Conservation (phyloP, 2,797 vertebrate genomes). For the Furcifer pardalis region DNA sequence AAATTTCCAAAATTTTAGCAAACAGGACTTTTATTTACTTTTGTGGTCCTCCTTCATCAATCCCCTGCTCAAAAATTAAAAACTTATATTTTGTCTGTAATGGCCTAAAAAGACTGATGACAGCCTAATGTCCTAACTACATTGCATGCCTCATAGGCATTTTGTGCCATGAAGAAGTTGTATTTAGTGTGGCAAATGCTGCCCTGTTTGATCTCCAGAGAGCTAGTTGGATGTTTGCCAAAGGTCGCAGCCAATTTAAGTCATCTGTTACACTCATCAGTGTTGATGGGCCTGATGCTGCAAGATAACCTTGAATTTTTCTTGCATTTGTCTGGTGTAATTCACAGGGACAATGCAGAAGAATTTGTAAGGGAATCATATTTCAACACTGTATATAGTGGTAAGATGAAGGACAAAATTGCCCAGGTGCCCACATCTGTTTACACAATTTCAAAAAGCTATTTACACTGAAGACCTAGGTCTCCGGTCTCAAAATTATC, state of each 20-base stretch:
- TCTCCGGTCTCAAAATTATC: neutral
- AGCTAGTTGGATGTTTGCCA: neutral
- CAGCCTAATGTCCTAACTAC: neutral
- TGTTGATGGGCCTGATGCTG: neutral
- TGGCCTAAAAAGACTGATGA: neutral
- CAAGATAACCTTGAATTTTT: neutral
- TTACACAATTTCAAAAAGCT: neutral
- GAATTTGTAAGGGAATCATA: neutral
- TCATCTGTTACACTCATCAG: constrained; percentile 3
- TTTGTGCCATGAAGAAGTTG: constrained; percentile 10
- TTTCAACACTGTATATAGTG: neutral
- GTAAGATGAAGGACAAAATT: neutral
- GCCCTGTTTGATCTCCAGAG: neutral
- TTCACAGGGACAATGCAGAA: neutral
- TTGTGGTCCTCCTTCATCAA: neutral
- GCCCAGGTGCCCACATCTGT: neutral
- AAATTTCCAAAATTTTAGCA: neutral
- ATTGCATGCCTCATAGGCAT: neutral
- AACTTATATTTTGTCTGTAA: neutral
- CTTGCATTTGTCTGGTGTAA: neutral
- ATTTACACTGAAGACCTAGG: neutral
- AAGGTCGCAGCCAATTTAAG: neutral
- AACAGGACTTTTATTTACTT: neutral
- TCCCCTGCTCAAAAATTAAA: neutral
- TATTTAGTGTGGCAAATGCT: neutral